Base-by-base conservation (phyloP, 1,140 invertebrate species). In the Triops cancriformis region DNA sequence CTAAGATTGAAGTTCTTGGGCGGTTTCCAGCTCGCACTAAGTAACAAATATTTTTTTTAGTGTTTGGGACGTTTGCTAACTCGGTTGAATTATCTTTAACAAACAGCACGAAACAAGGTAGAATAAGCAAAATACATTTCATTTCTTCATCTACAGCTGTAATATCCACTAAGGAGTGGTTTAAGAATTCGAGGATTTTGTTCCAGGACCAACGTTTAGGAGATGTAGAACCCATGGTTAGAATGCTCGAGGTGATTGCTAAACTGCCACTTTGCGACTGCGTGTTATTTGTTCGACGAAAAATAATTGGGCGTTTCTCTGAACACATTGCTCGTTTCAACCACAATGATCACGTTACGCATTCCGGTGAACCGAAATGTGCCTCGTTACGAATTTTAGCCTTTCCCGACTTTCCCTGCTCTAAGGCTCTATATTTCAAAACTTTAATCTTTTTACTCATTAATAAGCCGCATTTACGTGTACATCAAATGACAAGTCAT, bases 1-100 rank as follows among this genome's bases (percentile, higher is more conserved):
- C 51, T 9, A 64, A 64, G 14, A 64, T 14, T n/a, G 51, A 64
- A 18, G 73, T 78, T 64, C 80, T 79, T 4, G 79, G 74, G 26
- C 79, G 78, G 75, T 79, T 79, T 31, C 76, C 78, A 26, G 80
- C 77, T n/a, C 80, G 72, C 26, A 81, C 80, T 81, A 73, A 5
- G 64, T 76, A 42, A 31, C 28, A 51, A 77, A 77, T 74, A 3
- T 9, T 74, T 37, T n/a, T 27, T 41, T 14, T 41, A 45, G 26
- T 45, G n/a, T 43, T 27, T 42, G 10, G 7, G n/a, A n/a, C n/a
- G n/a, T n/a, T n/a, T n/a, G n/a, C n/a, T n/a, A 76, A 76, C 45
- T 76, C 2, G 31, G 31, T 2, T 37, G 26, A 74, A 74, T 74
- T 74, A 31, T 74, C 9, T 37, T 23, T 73, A 27, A 72, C 27